Evolutionary conservation across 2,888 invertebrate species (phyloP), one percentile per base, ranked within the genome.

Genomic region (Eubasilissa splendida): DNA sequence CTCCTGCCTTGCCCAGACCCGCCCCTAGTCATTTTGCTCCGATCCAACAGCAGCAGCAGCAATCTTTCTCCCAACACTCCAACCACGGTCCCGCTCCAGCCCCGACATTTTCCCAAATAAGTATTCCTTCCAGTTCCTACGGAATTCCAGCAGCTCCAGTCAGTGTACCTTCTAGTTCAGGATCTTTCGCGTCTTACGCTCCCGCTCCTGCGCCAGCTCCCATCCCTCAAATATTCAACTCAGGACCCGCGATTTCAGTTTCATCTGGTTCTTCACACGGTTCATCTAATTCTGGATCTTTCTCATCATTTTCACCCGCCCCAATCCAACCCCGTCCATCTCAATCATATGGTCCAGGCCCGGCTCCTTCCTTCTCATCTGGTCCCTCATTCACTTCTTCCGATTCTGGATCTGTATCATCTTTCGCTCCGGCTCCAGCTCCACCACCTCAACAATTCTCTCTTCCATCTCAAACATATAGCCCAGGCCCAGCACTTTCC

Each of bases 321-420:
- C 31, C 77, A 58, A 33, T 42, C 66, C n/a, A n/a, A 7, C 42
- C 68, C 42, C 22, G 33, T 31, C 68, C 77, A 59, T 52, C 77
- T 76, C 76, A 60, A 12, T 8, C 76, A 12, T 70, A 70, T 11
- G 70, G 70, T 22, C 33, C 65, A 60, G 76, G 63, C 14, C 50
- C 77, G 9, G n/a, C 70, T 11, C 52, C 22, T 70, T 70, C 70
- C 2, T 22, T 70, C 50, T 53, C 52, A 10, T 68, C 68, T 3
- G 68, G 68, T 68, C 42, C 42, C 8, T 68, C 68, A 4, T 33
- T 63, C 22, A 52, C 53, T 0, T 77, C 12, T 2, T 53, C 76
- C 0, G 12, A 54, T 66, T 12, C 66, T n/a, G 66, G 66, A n/a
- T 52, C 53, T 10, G 56, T 22, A 12, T 50, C 53, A 33, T 65